Conservation (phyloP, 2,888 invertebrate species). For the Diaperis boleti region DNA sequence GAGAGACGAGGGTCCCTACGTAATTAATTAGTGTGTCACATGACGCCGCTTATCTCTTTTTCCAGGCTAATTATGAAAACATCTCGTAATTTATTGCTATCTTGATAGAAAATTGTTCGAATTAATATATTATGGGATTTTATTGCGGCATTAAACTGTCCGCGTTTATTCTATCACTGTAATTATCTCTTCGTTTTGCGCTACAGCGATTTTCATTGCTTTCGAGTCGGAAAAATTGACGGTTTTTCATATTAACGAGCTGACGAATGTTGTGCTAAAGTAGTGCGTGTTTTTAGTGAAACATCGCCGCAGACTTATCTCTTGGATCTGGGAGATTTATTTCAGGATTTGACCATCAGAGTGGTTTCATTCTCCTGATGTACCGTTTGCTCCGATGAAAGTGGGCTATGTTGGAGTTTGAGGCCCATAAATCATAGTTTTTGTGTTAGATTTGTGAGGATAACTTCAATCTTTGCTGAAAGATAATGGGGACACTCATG, state of each 20-base stretch:
- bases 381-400: conserved; percentile 4
- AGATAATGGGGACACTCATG: no score
- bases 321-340: conserved; percentile 1
- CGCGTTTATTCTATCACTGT: not conserved
- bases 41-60: not conserved
- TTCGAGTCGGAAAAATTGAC: no score
- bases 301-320: not conserved
- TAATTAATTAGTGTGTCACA: not conserved
- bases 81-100: conserved; percentile 4
- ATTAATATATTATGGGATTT: conserved; percentile 5
- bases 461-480: no score
- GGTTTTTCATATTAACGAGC: no score
- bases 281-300: not conserved
- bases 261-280: not conserved
- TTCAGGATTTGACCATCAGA: not conserved
- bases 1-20: not conserved
- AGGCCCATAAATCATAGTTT: not conserved
- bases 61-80: conserved; percentile 2
- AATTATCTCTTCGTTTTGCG: conserved; percentile 2
- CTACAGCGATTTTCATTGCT: not conserved
- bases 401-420: not conserved
- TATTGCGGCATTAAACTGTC: conserved; percentile 11
- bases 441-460: no score
- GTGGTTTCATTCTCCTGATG: conserved; percentile 1
- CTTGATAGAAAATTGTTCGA: conserved; percentile 5